phyloP scores from a whole-genome alignment of 2,113 vertebrate species.

The Antigone vipio region DNA sequence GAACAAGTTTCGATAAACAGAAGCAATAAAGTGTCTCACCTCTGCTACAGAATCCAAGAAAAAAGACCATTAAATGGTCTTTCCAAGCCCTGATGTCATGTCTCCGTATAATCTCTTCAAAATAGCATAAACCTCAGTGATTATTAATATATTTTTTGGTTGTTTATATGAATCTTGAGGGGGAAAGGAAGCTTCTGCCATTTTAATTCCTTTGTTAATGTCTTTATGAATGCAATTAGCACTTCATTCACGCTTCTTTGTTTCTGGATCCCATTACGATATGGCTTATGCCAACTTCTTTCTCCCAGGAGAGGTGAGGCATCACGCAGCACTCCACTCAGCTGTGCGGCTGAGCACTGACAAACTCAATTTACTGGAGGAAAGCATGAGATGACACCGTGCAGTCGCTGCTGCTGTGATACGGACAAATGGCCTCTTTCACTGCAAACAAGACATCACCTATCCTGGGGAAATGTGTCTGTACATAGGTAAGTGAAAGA shows the following conservation, averaged over 20 bases:
- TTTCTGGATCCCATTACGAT: constrained; percentile 78
- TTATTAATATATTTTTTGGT: constrained; percentile 36
- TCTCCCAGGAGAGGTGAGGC: constrained; percentile 71
- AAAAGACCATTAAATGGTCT: not conserved
- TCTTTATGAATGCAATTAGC: constrained; percentile 84
- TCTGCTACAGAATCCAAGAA: not conserved
- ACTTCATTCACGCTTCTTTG: constrained; percentile 81
- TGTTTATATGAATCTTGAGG: constrained; percentile 47
- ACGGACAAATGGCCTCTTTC: constrained; percentile 44
- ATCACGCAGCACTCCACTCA: constrained; percentile 62
- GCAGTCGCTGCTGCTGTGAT: constrained; percentile 22
- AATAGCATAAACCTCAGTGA: not conserved
- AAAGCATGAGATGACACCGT: constrained; percentile 26
- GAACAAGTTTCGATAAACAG: not conserved
- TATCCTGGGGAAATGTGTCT: constrained; percentile 4
- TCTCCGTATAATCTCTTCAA: not conserved
- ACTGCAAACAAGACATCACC: constrained; percentile 33
- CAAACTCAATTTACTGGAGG: constrained; percentile 78
- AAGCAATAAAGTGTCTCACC: not conserved
- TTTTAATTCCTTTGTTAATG: constrained; percentile 82
- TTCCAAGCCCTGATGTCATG: not conserved
- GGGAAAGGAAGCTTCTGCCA: constrained; percentile 67
- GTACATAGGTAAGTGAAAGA: not conserved
- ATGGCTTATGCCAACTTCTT: constrained; percentile 70
- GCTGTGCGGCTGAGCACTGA: constrained; percentile 75